Base-by-base conservation (phyloP, 2,113 vertebrate genomes). In the Urocynchramus pylzowi region DNA sequence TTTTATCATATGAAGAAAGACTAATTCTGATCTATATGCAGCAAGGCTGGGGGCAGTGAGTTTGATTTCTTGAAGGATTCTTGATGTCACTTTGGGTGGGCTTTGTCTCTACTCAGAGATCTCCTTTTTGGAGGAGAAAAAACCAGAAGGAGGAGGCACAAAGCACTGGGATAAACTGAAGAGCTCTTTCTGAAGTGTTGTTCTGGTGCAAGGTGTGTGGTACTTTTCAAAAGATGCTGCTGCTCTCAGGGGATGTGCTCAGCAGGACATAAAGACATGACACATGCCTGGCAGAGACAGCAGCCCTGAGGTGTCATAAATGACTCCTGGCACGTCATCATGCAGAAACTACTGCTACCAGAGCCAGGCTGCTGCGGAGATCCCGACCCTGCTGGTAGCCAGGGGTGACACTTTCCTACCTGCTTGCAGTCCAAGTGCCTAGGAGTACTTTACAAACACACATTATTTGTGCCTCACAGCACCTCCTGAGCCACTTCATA, bases 371-470 rank as follows among this genome's bases (percentile, higher is more conserved):
- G 30, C 49, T 73, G 23, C 10, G 42, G 17, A 67, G 45, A 70
- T 77, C 68, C 37, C 54, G 53, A 42, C 39, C 39, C 26, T 60
- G n/a, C 39, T 50, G 20, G 53, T 71, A 89, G 39, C 49, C 68
- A 86, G 26, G 41, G 53, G 44, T 31, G 37, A 81, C 17, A 7
- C 24, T 81, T 86, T 87, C 50, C 42, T 41, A 37, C 37, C 2
- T 0, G 24, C 27, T 56, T 77, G 64, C 61, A 63, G 39, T 64
- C 41, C 44, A 70, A 93, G 83, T 74, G 49, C 60, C 44, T 67
- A 74, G 41, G 65, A 95, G 83, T 90, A 86, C 80, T 95, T 78
- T 82, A 49, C 64, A 96, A 97, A 96, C 59, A 96, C 37, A 83
- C 30, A 74, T 92, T 39, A 78, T 17, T 96, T 54, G 23, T 67